Evolutionary conservation across 2,797 vertebrate genomes (phyloP).

Genomic region (Nyctibius grandis): DNA sequence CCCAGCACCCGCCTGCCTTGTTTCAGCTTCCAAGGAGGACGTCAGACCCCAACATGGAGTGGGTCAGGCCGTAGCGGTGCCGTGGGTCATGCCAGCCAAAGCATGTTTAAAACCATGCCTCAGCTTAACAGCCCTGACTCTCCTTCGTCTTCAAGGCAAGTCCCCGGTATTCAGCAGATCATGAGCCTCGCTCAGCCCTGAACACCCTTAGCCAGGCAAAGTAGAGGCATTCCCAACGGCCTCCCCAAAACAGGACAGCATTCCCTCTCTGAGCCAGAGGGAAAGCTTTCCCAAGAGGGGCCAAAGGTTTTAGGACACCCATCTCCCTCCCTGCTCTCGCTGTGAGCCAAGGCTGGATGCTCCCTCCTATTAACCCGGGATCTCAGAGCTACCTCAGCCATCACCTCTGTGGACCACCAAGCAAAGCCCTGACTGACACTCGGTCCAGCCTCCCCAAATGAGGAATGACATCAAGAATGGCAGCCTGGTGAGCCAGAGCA

Average conservation of each 20-base stretch:
- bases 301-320: not conserved
- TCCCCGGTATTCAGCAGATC: fast-evolving
- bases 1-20: fast-evolving
- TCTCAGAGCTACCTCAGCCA: not conserved
- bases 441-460: not conserved
- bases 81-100: fast-evolving
- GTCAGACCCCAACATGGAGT: fast-evolving
- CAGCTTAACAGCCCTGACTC: not conserved
- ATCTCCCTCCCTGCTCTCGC: fast-evolving
- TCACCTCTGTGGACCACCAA: not conserved
- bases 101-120: fast-evolving
- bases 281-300: not conserved
- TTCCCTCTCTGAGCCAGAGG: not conserved
- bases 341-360: not conserved
- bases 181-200: fast-evolving
- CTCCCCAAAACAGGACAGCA: not conserved
- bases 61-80: not conserved
- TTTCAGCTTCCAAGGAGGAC: fast-evolving
- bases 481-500: not conserved
- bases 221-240: fast-evolving
- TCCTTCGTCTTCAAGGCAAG: not conserved
- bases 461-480: not conserved
- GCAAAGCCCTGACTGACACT: not conserved
- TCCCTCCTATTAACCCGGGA: not conserved
- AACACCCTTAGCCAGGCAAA: fast-evolving